Conservation (phyloP, 2,797 vertebrate genomes). For the Cheirogaleus major region DNA sequence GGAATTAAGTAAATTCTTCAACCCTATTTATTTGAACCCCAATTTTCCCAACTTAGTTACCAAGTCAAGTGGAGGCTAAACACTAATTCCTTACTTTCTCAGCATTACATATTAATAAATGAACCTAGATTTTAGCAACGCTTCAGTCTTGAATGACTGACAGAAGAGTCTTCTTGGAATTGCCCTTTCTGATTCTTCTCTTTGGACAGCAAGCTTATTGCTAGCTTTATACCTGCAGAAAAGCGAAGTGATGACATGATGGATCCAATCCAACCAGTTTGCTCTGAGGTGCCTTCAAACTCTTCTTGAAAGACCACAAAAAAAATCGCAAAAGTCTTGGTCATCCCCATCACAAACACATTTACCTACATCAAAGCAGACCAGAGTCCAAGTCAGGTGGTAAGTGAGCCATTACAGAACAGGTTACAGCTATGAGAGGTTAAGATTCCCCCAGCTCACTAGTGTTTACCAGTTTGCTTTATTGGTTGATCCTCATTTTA, state of each 20-base stretch:
- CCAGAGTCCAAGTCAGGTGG: not conserved
- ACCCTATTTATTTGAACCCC: not conserved
- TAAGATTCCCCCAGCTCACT: not conserved
- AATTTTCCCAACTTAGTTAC: not conserved
- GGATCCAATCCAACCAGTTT: constrained; percentile 96
- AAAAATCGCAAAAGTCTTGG: constrained; percentile 96
- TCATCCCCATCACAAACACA: constrained; percentile 93
- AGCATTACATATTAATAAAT: not conserved
- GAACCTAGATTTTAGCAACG: not conserved
- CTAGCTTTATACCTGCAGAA: constrained; percentile 88
- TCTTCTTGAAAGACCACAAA: constrained; percentile 96
- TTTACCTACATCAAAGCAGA: constrained; percentile 90
- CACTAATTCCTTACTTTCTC: not conserved
- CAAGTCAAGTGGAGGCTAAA: not conserved
- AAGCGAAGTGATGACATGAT: constrained; percentile 95
- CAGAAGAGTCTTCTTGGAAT: not conserved
- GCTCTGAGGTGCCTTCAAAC: constrained; percentile 92
- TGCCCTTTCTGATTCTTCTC: not conserved
- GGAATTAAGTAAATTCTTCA: not conserved
- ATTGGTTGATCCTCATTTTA: not conserved
- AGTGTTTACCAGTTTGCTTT: not conserved
- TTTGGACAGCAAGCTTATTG: not conserved
- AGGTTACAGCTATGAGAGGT: not conserved
- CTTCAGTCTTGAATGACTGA: not conserved
- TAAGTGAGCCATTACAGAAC: not conserved